These are phyloP conservation scores for Orchestes rusci DNA, from an alignment of 2,888 invertebrate species.

Conservation along the genomic window DNA sequence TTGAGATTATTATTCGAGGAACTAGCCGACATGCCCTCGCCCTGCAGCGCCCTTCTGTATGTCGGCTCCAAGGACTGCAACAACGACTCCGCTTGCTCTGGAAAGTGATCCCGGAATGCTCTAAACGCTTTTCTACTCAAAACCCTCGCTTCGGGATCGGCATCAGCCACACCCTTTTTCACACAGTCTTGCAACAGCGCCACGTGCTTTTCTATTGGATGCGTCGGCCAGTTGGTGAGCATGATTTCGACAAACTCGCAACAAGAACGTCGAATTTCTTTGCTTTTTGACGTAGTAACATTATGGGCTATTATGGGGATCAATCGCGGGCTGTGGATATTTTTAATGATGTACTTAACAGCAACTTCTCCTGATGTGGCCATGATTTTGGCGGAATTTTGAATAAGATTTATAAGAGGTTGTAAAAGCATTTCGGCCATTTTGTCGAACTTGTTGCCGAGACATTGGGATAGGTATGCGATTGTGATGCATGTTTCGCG, in stretches of 20 bases:
- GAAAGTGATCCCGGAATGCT: constrained; percentile 84
- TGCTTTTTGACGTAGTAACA: constrained; percentile 77
- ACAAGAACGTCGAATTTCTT: constrained; percentile 72
- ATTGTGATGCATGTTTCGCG: constrained; percentile 94
- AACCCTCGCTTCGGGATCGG: constrained; percentile 83
- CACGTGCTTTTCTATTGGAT: constrained; percentile 75
- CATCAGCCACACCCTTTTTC: constrained; percentile 82
- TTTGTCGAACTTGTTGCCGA: constrained; percentile 78
- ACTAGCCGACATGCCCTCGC: constrained; percentile 50
- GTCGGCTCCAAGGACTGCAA: constrained; percentile 75
- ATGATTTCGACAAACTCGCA: constrained; percentile 81
- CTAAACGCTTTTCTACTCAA: constrained; percentile 81
- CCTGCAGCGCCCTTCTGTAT: constrained; percentile 57
- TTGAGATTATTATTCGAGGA: constrained; percentile 49
- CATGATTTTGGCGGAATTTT: constrained; percentile 93
- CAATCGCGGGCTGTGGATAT: constrained; percentile 73
- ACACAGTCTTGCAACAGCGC: constrained; percentile 73
- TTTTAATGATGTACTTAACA: constrained; percentile 79
- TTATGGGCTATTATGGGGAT: constrained; percentile 72
- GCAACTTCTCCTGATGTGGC: constrained; percentile 82
- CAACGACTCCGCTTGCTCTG: constrained; percentile 79
- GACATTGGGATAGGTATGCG: constrained; percentile 80
- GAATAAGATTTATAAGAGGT: constrained; percentile 80
- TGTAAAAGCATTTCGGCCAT: constrained; percentile 79
- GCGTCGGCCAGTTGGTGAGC: constrained; percentile 81